These are phyloP conservation scores for Nysson spinosus DNA, from an alignment of 2,888 invertebrate genomes.

Conservation along the genomic window DNA sequence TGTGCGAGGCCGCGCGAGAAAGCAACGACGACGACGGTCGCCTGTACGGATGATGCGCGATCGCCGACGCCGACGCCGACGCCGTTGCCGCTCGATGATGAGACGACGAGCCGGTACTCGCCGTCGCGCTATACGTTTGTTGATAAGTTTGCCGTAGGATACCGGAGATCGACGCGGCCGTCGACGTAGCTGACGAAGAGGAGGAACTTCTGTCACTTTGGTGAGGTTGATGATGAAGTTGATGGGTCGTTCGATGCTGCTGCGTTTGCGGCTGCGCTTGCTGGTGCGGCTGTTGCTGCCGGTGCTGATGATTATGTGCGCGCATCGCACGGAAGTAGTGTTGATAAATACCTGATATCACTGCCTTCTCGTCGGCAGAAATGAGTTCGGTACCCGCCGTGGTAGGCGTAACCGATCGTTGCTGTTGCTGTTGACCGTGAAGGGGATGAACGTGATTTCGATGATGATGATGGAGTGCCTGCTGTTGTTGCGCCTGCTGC, in stretches of 20 bases:
- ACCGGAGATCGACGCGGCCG: slow-evolving; percentile 54
- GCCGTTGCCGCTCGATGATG: slow-evolving; percentile 51
- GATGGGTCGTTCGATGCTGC: slow-evolving; percentile 58
- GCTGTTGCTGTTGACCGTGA: slow-evolving; percentile 34
- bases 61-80: slow-evolving; percentile 45
- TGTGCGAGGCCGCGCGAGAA: slow-evolving; percentile 56
- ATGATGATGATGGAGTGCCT: slow-evolving; percentile 57
- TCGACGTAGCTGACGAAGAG: slow-evolving; percentile 55
- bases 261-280: slow-evolving; percentile 52
- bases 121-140: slow-evolving; percentile 44
- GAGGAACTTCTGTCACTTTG: slow-evolving; percentile 61
- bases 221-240: slow-evolving; percentile 61
- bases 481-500: slow-evolving; percentile 40
- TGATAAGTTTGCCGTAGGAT: slow-evolving; percentile 53
- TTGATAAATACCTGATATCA: slow-evolving; percentile 73
- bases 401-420: slow-evolving; percentile 47
- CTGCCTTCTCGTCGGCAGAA: slow-evolving; percentile 70
- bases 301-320: slow-evolving; percentile 66
- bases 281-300: slow-evolving; percentile 61
- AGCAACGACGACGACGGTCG: slow-evolving; percentile 55
- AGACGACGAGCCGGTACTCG: slow-evolving; percentile 34
- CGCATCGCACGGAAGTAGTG: slow-evolving; percentile 72
- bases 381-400: slow-evolving; percentile 58
- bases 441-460: slow-evolving; percentile 30
- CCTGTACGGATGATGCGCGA: slow-evolving; percentile 61